Base-by-base conservation (phyloP, 2,888 invertebrate genomes). In the Dioctria linearis region DNA sequence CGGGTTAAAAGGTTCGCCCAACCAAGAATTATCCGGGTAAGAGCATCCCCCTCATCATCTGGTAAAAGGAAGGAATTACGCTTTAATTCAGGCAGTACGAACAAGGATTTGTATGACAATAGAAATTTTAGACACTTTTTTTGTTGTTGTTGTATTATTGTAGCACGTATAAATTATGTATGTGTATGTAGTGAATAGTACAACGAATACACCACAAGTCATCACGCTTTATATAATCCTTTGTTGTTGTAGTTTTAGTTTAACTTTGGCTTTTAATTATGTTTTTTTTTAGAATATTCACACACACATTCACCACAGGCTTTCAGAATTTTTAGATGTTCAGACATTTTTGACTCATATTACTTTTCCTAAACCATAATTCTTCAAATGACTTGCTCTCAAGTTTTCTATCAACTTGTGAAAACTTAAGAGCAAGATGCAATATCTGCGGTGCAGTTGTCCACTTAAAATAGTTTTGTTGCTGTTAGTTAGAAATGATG, bases 1-100 rank as follows among this genome's bases (percentile, higher is more conserved):
- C 88, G 89, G 84, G 85, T 86, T 84, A 88, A 88, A 84, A 88
- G 90, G 87, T 90, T 92, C 88, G 92, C 92, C 83, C 89, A 89
- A 84, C 89, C 89, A 82, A 87, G 89, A 84, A 88, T 92, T 88
- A 91, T 92, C 90, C 90, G 92, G 89, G 91, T 92, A 90, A 90
- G 92, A 85, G 86, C 85, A 81, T 87, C 89, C 81, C 86, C 88
- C 85, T 85, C 85, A 83, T 86, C 86, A 85, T 81, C 85, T 85
- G 78, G 80, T 73, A 86, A 86, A 86, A 86, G 87, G 85, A 89
- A 88, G 88, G 88, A 87, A 82, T 87, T 87, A 84, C 88, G 88
- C 90, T 92, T 92, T 90, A 92, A 92, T 90, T 91, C 92, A 87
- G 92, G 92, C 91, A 90, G 90, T 91, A 91, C 91, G 91, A 88